Evolutionary conservation across 2,797 vertebrate genomes (phyloP), one percentile per base, ranked within the genome.

Genomic region (Sandelia bainsii): DNA sequence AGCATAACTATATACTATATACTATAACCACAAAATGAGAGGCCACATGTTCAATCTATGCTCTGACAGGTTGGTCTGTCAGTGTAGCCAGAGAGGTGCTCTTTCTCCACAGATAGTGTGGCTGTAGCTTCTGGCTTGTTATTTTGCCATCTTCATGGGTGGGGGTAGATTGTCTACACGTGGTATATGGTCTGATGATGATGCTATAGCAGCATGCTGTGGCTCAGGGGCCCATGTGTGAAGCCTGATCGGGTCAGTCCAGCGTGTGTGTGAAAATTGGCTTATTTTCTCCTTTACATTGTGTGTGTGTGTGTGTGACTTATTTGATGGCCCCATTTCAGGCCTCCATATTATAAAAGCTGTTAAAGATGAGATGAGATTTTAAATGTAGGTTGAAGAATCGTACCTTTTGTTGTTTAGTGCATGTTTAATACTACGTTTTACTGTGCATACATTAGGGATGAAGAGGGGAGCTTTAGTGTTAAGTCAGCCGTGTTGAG

Each of bases 251-350:
- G 83, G 85, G 7, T 79, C 40, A 16, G 14, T 16, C 1, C 40
- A 42, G 73, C 7, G 59, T 69, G 56, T 87, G 85, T 83, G 79
- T 40, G 62, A 75, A 75, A 74, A 79, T 83, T 69, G 72, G 78
- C 60, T 66, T 68, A 74, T 52, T 83, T 70, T 48, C 45, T 4
- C 52, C 42, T 74, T 69, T 19, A 61, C 57, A 37, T 68, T 23
- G 17, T 60, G 22, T 59, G 61, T 62, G 44, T 74, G 75, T 44
- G 25, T 23, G 1, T 68, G 60, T 79, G 42, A 40, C 7, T 67
- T 34, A 62, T 9, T 25, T 11, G 10, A 39, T 5, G 3, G 37
- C 2, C 10, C 12, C 3, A 12, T 13, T 40, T 40, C 9, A 29
- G 32, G 39, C 9, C 37, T 19, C 5, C 19, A 40, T 34, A 23